phyloP scores from a whole-genome alignment of 1,140 invertebrate genomes.

The Cecropterus lyciades region DNA sequence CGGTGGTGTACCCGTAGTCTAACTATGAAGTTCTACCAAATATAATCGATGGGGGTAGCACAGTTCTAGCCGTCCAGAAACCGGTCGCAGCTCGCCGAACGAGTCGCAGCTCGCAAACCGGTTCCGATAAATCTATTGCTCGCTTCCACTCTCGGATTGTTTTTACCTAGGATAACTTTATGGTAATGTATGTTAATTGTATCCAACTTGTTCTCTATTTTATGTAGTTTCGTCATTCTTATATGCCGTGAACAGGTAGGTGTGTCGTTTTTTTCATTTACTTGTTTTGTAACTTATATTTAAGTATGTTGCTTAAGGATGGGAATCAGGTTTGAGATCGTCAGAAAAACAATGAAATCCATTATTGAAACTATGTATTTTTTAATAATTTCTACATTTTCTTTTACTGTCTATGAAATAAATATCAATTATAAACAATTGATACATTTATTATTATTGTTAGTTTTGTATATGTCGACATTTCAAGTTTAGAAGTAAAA shows the following conservation, averaged over 20 bases:
- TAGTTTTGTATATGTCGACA: conserved; percentile 81
- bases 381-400: conserved; percentile 81
- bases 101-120: conserved; percentile 36
- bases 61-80: conserved; percentile 41
- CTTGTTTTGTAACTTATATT: neutral
- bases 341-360: conserved; percentile 62
- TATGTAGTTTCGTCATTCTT: conserved; percentile 38
- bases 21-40: neutral
- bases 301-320: conserved; percentile 7
- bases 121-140: conserved; percentile 53
- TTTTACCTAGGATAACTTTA: conserved; percentile 45
- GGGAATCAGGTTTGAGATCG: conserved; percentile 10
- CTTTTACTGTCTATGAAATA: conserved; percentile 80
- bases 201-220: conserved; percentile 42
- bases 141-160: conserved; percentile 44
- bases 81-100: conserved; percentile 43
- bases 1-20: no score
- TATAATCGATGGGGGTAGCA: conserved; percentile 48
- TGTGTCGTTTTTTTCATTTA: conserved; percentile 27
- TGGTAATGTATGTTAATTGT: conserved; percentile 53
- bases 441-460: conserved; percentile 79
- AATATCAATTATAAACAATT: conserved; percentile 83
- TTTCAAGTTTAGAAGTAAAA: conserved; percentile 74
- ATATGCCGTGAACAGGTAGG: conserved; percentile 27
- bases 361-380: conserved; percentile 83